Percentiles rank a stretch among this genome's conserved stretches.
phyloP scores from a whole-genome alignment of 2,113 vertebrate species.

The Halichoeres trimaculatus region DNA sequence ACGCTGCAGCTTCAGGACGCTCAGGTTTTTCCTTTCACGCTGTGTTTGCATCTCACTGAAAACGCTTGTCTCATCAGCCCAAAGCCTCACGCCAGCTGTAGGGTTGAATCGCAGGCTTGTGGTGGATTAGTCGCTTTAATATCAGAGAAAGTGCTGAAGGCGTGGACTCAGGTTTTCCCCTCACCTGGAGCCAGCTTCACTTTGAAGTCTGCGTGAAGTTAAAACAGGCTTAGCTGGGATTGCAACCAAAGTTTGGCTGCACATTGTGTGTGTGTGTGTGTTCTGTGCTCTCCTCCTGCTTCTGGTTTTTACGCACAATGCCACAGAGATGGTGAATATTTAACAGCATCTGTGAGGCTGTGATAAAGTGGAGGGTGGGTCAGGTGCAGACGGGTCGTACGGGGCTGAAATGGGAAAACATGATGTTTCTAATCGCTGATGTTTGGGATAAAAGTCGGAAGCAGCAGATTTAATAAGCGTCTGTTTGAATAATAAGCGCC shows the following conservation, averaged over 20 bases:
- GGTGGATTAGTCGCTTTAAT: slow-evolving; percentile 34
- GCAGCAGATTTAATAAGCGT: slow-evolving; percentile 47
- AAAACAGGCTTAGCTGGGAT: slow-evolving; percentile 39
- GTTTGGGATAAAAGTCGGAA: slow-evolving; percentile 37
- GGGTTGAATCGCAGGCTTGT: slow-evolving; percentile 31
- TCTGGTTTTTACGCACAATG: slow-evolving; percentile 3
- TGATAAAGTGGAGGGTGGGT: slow-evolving; percentile 55
- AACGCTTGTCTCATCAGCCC: slow-evolving; percentile 50
- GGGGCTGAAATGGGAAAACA: slow-evolving; percentile 42
- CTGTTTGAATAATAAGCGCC: slow-evolving; percentile 36
- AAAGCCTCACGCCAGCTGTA: neutral
- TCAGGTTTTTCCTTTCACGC: neutral
- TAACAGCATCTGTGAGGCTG: slow-evolving; percentile 57
- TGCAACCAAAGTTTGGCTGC: slow-evolving; percentile 9
- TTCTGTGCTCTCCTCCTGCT: slow-evolving; percentile 10
- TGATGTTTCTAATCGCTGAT: slow-evolving; percentile 26
- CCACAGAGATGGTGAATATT: slow-evolving; percentile 55
- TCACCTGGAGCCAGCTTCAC: slow-evolving; percentile 43
- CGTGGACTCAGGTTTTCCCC: slow-evolving; percentile 13
- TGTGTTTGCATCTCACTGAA: slow-evolving; percentile 35
- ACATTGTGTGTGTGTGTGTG: slow-evolving; percentile 2
- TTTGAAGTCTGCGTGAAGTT: slow-evolving; percentile 52
- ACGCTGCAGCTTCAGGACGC: slow-evolving; percentile 27
- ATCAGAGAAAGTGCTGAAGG: slow-evolving; percentile 43
- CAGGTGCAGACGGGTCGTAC: slow-evolving; percentile 57